Evolutionary conservation across 2,888 invertebrate species (phyloP).

Genomic region (Troides oblongomaculatus): DNA sequence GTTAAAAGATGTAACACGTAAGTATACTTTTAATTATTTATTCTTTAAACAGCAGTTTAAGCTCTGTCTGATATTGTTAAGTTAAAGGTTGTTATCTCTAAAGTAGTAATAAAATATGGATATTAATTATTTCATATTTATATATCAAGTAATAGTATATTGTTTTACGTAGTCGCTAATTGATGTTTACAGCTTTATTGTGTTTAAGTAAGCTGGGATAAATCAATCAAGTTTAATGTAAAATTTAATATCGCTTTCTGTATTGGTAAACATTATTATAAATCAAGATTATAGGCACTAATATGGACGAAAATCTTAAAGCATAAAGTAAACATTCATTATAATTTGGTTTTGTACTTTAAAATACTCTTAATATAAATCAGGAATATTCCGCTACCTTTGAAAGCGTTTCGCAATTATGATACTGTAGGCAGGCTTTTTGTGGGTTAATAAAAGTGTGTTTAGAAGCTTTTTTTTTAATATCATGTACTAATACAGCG

Average conservation of each 20-base stretch:
- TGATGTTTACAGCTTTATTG: background rate
- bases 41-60: too few species aligned
- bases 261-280: background rate
- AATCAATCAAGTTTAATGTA: background rate
- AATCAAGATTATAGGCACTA: too few species aligned
- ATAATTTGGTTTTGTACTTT: too few species aligned
- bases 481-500: constrained; percentile 42
- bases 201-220: background rate
- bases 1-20: constrained; percentile 71
- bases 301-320: background rate
- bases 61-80: too few species aligned
- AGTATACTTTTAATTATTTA: constrained; percentile 40
- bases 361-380: too few species aligned
- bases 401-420: too few species aligned
- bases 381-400: too few species aligned
- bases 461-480: background rate
- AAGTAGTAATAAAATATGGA: too few species aligned
- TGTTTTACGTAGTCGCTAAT: constrained; percentile 16
- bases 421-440: too few species aligned
- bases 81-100: too few species aligned
- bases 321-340: too few species aligned
- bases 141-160: constrained; percentile 10
- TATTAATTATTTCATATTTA: constrained; percentile 12
- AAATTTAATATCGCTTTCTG: background rate
- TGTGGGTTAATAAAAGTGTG: too few species aligned